A percentile compares a stretch with the other conserved stretches of the same genome.
Evolutionary conservation across 2,888 invertebrate species (phyloP).

Genomic region (Heliconius hortense): DNA sequence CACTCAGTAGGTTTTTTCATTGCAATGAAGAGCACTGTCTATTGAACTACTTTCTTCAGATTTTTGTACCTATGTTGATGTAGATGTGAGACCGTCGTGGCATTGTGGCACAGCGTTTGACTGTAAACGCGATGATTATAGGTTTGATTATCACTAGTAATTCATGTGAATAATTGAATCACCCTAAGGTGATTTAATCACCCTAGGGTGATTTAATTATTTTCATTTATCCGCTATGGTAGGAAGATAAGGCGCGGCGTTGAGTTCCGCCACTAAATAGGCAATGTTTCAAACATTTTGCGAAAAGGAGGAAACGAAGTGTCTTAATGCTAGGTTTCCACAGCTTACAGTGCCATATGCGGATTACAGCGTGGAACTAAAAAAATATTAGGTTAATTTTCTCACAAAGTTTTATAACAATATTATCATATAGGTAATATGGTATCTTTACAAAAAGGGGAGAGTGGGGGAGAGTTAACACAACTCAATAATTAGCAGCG

Average conservation of each 20-base stretch:
- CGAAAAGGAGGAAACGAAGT: not conserved
- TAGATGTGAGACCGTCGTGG: not conserved
- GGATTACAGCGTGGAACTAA: not conserved
- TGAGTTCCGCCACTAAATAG: not conserved
- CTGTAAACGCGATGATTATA: not conserved
- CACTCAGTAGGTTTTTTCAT: conserved; percentile 14
- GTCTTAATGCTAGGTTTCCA: not conserved
- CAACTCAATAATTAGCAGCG: conserved; percentile 31
- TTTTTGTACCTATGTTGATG: not conserved
- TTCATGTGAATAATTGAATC: too few relatives aligned
- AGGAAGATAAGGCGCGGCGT: not conserved
- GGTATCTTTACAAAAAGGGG: not conserved
- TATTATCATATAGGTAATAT: not conserved
- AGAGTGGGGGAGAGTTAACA: conserved; percentile 15
- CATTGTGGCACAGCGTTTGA: not conserved
- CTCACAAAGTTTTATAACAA: not conserved
- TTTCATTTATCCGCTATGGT: too few relatives aligned
- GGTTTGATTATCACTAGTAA: not conserved
- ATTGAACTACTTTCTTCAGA: conserved; percentile 1
- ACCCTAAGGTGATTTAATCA: too few relatives aligned
- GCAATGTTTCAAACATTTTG: not conserved
- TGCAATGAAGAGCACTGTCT: conserved; percentile 4
- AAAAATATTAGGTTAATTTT: not conserved
- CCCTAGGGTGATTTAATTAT: too few relatives aligned
- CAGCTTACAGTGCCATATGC: not conserved